Evolutionary conservation across 2,797 vertebrate species (phyloP), one percentile per base, ranked within the genome.

Genomic region (Peromyscus attwateri): DNA sequence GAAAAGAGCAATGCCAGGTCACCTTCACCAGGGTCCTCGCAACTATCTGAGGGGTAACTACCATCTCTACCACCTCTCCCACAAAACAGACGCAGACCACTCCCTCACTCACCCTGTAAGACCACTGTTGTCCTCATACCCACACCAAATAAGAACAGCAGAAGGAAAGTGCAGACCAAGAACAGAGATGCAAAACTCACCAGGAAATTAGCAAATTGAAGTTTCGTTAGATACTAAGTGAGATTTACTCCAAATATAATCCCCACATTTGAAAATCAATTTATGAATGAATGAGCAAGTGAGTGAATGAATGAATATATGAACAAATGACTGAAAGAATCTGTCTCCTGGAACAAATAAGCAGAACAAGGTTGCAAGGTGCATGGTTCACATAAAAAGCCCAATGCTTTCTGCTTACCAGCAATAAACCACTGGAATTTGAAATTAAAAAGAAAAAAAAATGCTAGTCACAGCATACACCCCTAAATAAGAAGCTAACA

Each of bases 11-110:
- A 3, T 6, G 1, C 11, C 3, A 21, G 62, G 34, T 10, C 49
- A 34, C 64, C 64, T 9, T 55, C 52, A 1, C 17, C 1, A 21
- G 75, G 14, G 17, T n/a, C 16, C 82, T 37, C 23, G n/a, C 64
- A 25, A 12, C 27, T 3, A 0, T 8, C 0, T 46, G 23, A 31
- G 49, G n/a, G n/a, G 1, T 1, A 3, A 5, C 9, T 2, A 4
- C 10, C 2, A 2, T 6, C 40, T 46, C 81, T 31, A 17, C 1
- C 7, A 11, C 19, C 17, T 73, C n/a, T 70, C 3, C 0, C 0
- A 37, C 10, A 70, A 73, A 43, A 49, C 4, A 62, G 55, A 57
- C 3, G 29, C 11, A 43, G 60, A 12, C 2, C 40, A 3, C 40
- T 19, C 11, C 34, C 87, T 25, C 17, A 17, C 43, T 52, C 19